A percentile compares a stretch with the other conserved stretches of the same genome.
Evolutionary conservation across 1,140 invertebrate species (phyloP).

Genomic region (Monomorium pharaonis): DNA sequence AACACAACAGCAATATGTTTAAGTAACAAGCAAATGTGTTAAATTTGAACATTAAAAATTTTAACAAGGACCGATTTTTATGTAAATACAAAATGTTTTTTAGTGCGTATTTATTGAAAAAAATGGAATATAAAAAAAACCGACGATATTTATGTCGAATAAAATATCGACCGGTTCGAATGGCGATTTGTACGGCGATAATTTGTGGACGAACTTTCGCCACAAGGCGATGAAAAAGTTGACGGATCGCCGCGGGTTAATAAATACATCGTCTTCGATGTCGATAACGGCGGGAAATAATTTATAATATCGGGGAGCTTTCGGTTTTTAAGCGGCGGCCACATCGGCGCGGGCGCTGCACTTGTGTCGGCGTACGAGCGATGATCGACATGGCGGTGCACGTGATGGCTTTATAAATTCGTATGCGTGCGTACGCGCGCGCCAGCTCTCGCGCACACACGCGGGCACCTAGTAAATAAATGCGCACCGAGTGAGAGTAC

Average conservation of each 20-base stretch:
- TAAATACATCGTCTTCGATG: constrained; percentile 40
- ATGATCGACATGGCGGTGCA: constrained; percentile 71
- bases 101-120: constrained; percentile 32
- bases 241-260: constrained; percentile 5
- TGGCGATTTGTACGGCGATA: constrained; percentile 17
- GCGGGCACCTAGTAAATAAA: constrained; percentile 71
- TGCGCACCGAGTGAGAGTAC: constrained; percentile 52
- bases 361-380: constrained; percentile 54
- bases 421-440: background rate
- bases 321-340: constrained; percentile 39
- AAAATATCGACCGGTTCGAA: background rate
- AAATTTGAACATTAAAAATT: no score
- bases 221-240: constrained; percentile 1
- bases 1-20: no score
- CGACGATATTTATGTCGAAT: background rate
- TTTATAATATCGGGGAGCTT: constrained; percentile 40
- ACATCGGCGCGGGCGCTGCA: background rate
- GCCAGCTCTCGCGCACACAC: constrained; percentile 27
- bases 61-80: no score
- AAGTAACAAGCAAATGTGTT: no score
- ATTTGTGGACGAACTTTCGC: constrained; percentile 21
- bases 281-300: constrained; percentile 28
- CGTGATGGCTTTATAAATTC: constrained; percentile 75
- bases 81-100: no score
- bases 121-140: constrained; percentile 10